Evolutionary conservation across 92 coral and sea anemone species (phyloP), one percentile per base, ranked within the genome.

Genomic region (Pocillopora meandrina): DNA sequence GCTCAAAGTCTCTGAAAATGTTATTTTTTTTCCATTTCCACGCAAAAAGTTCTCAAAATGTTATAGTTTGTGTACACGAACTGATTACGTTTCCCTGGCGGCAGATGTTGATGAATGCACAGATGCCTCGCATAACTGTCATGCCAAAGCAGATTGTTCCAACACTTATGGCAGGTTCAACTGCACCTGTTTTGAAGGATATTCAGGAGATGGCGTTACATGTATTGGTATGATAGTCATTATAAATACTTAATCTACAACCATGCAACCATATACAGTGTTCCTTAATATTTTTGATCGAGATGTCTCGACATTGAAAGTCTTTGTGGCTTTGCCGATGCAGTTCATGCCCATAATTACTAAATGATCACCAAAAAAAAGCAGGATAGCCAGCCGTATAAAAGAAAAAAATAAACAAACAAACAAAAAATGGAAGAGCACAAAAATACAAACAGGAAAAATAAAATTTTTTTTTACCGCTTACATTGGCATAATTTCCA

Each of bases 71-170:
- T 42, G 52, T 42, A 7, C 52, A 42, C 8, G 52, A 42, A 42
- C 52, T 42, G 52, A 42, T 42, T 7, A 42, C 8, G 52, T 3
- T 31, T 33, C 5, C 26, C 65, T 55, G n/a, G 33, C 15, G 14
- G 18, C 71, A 80, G 84, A 68, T 66, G 56, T 67, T 9, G 55
- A 80, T 58, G 74, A 80, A 56, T 80, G 84, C 57, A 23, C 75
- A 13, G 7, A 35, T 10, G 18, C 18, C n/a, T 16, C 63, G 10
- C 75, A 80, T 75, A 52, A 80, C 33, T 80, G 84, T 16, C 64
- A 80, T 67, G 61, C 12, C 12, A 21, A 33, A 8, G 71, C 71
- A 15, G 17, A 52, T 55, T 68, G 81, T 77, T 33, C 33, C 65
- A 68, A 80, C 42, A 23, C 18, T 26, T 23, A 52, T 5, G 75